These are phyloP conservation scores for Vulpes lagopus DNA, from an alignment of 2,113 vertebrate genomes.

Conservation along the genomic window DNA sequence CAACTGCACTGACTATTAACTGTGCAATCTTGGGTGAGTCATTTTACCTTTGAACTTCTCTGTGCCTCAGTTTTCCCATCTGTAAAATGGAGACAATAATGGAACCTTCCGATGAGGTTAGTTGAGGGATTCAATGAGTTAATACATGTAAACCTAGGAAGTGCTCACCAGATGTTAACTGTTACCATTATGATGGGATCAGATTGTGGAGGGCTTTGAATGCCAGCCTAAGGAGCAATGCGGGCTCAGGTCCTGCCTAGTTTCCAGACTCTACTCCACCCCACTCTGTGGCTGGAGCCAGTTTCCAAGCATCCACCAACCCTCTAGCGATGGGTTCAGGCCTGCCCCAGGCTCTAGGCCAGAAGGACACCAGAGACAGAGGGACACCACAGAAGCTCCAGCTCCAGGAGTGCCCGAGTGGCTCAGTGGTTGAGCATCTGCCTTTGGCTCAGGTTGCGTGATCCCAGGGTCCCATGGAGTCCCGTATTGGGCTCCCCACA, in stretches of 20 bases:
- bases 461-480: too few species aligned
- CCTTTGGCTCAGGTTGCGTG: too few species aligned
- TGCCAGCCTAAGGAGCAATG: background rate
- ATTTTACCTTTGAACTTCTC: constrained; percentile 1
- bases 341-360: background rate
- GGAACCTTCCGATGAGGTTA: background rate
- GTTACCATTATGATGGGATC: background rate
- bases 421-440: too few species aligned
- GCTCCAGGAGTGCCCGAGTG: too few species aligned
- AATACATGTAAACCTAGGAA: background rate
- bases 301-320: background rate
- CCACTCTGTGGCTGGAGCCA: background rate
- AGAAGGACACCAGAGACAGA: too few species aligned
- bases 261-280: background rate
- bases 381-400: background rate
- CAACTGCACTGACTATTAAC: background rate
- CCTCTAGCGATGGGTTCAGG: background rate
- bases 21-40: background rate
- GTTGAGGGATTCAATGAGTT: background rate
- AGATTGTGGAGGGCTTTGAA: background rate
- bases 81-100: constrained; percentile 17
- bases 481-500: too few species aligned
- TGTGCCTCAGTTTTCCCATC: constrained; percentile 23
- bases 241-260: background rate
- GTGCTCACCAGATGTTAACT: background rate